A percentile compares a stretch with the other conserved stretches of the same genome.
phyloP scores from a whole-genome alignment of 2,113 vertebrate genomes.

The Sigmodon hispidus region DNA sequence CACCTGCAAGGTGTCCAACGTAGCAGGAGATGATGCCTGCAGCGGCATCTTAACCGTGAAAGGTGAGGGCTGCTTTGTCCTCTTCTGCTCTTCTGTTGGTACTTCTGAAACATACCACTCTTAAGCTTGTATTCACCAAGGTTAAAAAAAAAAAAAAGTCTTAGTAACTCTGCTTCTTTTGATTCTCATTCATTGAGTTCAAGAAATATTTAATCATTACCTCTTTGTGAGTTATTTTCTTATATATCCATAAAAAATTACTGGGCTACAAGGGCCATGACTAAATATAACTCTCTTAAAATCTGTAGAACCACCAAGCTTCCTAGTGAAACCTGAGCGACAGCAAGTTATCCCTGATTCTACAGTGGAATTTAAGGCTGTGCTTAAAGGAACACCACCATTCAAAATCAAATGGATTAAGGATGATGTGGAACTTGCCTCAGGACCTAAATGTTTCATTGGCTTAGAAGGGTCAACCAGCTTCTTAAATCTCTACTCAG shows the following conservation, averaged over 20 bases:
- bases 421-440: slow-evolving; percentile 94
- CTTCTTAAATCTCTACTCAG: slow-evolving; percentile 96
- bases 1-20: slow-evolving; percentile 93
- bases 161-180: slow-evolving; percentile 63
- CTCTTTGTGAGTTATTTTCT: slow-evolving; percentile 68
- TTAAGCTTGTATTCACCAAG: slow-evolving; percentile 65
- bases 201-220: slow-evolving; percentile 26
- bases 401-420: slow-evolving; percentile 98
- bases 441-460: slow-evolving; percentile 94
- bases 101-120: slow-evolving; percentile 62
- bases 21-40: slow-evolving; percentile 93
- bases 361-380: slow-evolving; percentile 94
- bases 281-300: slow-evolving; percentile 84
- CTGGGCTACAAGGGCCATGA: slow-evolving; percentile 51
- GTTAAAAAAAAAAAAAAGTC: slow-evolving; percentile 35
- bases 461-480: slow-evolving; percentile 92
- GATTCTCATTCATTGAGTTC: slow-evolving; percentile 18
- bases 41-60: slow-evolving; percentile 93
- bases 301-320: slow-evolving; percentile 94
- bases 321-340: slow-evolving; percentile 91
- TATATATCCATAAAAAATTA: slow-evolving; percentile 12
- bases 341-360: slow-evolving; percentile 93
- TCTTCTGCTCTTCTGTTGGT: slow-evolving; percentile 68
- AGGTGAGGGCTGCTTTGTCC: slow-evolving; percentile 90
- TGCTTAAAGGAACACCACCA: slow-evolving; percentile 94